Percentiles rank a stretch among this genome's conserved stretches.
Conservation (phyloP, 2,113 vertebrate genomes). For the Osmerus eperlanus region DNA sequence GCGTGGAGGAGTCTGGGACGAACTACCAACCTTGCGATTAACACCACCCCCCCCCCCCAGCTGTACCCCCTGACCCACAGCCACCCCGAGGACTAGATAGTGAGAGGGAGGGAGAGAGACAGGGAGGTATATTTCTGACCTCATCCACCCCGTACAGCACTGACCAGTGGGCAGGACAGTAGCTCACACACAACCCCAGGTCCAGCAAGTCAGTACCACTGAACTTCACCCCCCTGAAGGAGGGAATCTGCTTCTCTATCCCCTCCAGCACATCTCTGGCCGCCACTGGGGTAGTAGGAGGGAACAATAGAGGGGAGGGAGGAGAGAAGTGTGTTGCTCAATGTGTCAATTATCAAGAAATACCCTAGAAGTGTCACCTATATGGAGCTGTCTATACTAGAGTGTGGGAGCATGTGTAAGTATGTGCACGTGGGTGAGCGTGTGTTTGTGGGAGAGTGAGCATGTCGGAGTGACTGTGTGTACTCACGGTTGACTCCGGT, state of each 20-base stretch:
- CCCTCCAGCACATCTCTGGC: conserved; percentile 79
- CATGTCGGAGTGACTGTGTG: not conserved
- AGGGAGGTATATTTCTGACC: conserved; percentile 67
- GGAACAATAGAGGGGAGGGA: not conserved
- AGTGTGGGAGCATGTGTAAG: not conserved
- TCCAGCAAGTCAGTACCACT: conserved; percentile 83
- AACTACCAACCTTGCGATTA: too few relatives aligned
- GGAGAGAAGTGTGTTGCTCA: not conserved
- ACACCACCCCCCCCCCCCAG: too few relatives aligned
- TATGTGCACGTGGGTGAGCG: not conserved
- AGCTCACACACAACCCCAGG: conserved; percentile 82
- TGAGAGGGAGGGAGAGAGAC: not conserved
- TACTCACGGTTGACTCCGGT: conserved; percentile 85
- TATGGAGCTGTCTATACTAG: not conserved
- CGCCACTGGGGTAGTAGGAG: conserved; percentile 68
- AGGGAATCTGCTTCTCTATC: conserved; percentile 82
- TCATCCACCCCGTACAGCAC: conserved; percentile 91
- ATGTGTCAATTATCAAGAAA: not conserved
- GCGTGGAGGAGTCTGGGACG: too few relatives aligned
- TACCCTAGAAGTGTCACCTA: not conserved
- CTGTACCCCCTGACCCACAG: too few relatives aligned
- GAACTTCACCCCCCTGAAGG: conserved; percentile 91
- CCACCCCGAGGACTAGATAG: not conserved
- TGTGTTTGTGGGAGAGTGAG: too few relatives aligned
- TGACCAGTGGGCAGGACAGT: conserved; percentile 61